Conservation (phyloP, 2,113 vertebrate genomes). For the Motacilla alba region DNA sequence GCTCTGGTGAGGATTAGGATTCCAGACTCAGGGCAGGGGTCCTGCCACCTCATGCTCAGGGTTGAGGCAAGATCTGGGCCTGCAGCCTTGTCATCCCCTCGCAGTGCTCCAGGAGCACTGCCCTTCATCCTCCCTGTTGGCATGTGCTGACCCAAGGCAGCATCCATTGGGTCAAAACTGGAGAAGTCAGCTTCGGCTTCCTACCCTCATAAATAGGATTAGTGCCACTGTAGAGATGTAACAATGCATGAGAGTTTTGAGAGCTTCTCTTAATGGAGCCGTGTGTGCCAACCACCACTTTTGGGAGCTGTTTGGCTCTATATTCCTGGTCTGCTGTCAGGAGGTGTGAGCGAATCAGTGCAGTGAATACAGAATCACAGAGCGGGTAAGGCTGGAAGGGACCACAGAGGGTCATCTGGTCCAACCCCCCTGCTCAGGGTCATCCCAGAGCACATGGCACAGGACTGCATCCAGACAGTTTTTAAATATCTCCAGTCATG, state of each 20-base stretch:
- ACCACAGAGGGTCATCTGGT: background rate
- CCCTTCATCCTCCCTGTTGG: rapidly evolving
- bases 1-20: background rate
- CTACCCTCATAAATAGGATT: no score
- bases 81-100: rapidly evolving
- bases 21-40: background rate
- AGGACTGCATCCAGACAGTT: rapidly evolving
- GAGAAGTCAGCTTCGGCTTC: rapidly evolving
- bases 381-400: background rate
- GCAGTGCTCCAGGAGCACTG: rapidly evolving
- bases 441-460: background rate
- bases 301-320: background rate
- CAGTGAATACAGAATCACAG: background rate
- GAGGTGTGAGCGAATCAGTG: background rate
- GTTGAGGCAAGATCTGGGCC: rapidly evolving
- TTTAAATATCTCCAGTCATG: background rate
- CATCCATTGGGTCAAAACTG: rapidly evolving
- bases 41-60: background rate
- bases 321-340: background rate
- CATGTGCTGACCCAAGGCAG: background rate
- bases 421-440: background rate
- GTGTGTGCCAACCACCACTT: rapidly evolving
- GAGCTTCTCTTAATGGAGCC: background rate
- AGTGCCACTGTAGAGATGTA: rapidly evolving
- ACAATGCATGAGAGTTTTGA: rapidly evolving